These are phyloP conservation scores for Grammomys surdaster DNA, from an alignment of 2,113 vertebrate genomes.

Conservation along the genomic window DNA sequence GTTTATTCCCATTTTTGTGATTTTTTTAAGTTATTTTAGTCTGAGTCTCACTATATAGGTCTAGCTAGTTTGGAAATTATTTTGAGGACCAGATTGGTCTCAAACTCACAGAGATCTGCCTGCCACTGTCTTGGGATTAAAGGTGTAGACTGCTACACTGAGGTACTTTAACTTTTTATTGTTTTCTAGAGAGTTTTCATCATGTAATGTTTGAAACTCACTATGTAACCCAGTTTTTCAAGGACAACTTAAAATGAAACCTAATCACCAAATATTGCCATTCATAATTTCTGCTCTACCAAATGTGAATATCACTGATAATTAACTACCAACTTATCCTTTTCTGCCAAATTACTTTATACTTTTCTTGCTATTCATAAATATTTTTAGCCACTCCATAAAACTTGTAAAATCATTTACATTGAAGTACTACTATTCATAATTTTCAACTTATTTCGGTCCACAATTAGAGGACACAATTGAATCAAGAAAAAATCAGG, in stretches of 20 bases:
- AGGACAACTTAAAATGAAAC: background rate
- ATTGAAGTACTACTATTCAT: background rate
- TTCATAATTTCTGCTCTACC: background rate
- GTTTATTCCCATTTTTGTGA: background rate
- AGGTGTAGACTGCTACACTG: background rate
- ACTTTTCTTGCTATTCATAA: constrained; percentile 34
- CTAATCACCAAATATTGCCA: background rate
- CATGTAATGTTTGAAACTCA: background rate
- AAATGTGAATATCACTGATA: background rate
- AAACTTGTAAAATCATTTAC: constrained; percentile 19
- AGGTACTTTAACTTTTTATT: background rate
- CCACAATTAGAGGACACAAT: background rate
- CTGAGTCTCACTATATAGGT: background rate
- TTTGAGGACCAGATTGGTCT: background rate
- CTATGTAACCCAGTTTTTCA: background rate
- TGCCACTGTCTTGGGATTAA: background rate
- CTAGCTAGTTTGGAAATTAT: background rate
- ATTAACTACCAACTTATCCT: background rate
- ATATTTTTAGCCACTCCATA: constrained; percentile 2
- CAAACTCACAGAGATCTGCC: background rate
- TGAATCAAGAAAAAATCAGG: background rate
- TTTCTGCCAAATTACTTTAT: background rate
- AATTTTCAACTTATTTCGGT: constrained; percentile 9
- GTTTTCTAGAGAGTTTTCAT: background rate
- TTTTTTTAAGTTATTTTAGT: background rate